phyloP scores from a whole-genome alignment of 2,888 invertebrate genomes.

The Athalia rosae region DNA sequence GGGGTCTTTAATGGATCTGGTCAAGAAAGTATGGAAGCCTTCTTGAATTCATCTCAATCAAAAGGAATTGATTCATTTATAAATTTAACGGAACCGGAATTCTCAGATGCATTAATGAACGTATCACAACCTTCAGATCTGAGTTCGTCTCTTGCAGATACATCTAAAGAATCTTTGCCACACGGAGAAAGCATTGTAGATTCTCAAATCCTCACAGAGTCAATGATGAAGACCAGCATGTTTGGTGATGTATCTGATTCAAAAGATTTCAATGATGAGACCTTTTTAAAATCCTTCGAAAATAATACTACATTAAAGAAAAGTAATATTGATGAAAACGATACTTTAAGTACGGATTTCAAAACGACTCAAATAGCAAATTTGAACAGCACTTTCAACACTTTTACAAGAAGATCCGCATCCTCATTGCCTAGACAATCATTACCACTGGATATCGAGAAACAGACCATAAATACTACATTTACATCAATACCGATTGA shows the following conservation, averaged over 20 bases:
- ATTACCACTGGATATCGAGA: conserved; percentile 22
- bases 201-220: conserved; percentile 65
- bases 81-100: conserved; percentile 66
- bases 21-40: conserved; percentile 68
- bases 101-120: conserved; percentile 65
- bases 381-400: conserved; percentile 43
- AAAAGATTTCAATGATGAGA: conserved; percentile 48
- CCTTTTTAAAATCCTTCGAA: conserved; percentile 47
- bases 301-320: conserved; percentile 15
- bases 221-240: conserved; percentile 68
- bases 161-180: conserved; percentile 42
- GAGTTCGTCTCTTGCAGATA: conserved; percentile 60
- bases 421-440: conserved; percentile 22
- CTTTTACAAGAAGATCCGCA: conserved; percentile 12
- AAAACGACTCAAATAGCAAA: conserved; percentile 19
- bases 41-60: conserved; percentile 65
- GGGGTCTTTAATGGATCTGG: conserved; percentile 53
- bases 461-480: conserved; percentile 28
- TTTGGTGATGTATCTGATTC: conserved; percentile 52
- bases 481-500: conserved; percentile 23
- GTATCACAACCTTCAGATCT: conserved; percentile 67
- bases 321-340: conserved; percentile 45
- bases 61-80: conserved; percentile 69
- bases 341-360: conserved; percentile 46
- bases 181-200: conserved; percentile 55